Evolutionary conservation across 1,140 invertebrate species (phyloP), one percentile per base, ranked within the genome.

Genomic region (Drosophila funebris): DNA sequence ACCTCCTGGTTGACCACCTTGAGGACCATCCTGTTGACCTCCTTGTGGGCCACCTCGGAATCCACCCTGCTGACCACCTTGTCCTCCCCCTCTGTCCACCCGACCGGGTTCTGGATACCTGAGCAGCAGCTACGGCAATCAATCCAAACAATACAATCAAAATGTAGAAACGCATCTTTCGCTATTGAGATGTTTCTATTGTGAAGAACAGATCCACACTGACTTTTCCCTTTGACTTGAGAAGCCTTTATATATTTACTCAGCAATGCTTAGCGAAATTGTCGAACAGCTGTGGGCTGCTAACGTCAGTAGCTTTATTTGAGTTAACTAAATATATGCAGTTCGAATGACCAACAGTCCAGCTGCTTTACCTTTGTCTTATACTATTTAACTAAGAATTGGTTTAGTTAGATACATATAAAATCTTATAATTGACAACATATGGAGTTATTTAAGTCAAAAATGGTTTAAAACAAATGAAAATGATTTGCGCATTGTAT

Each of bases 121-220:
- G 44, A 5, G 24, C 64, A 20, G 44, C 56, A 14, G 24, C 56
- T 3, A 60, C 36, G 31, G 56, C 56, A n/a, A 68, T 18, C 44
- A 60, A 18, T 3, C 16, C 27, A 29, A 58, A 9, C 3, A 67
- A 14, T 4, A 50, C 16, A n/a, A 58, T 56, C 1, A 58, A 24
- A 3, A 60, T 68, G 11, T 18, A 31, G 16, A 31, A 16, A 52
- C 64, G 54, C 56, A 60, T 68, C 31, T 52, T 33, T 18, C 9
- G 13, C 31, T 8, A 31, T 31, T 18, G 33, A 3, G 20, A 13
- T 37, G 16, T 54, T 36, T 11, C 14, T 14, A 14, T 20, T 13
- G 11, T 16, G 8, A 29, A 48, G 46, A 27, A 27, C 20, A 24
- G 13, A 9, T 48, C 0, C 1, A 18, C n/a, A 66, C 43, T 67